Evolutionary conservation across 2,797 vertebrate genomes (phyloP).

Genomic region (Leptoclinus maculatus): DNA sequence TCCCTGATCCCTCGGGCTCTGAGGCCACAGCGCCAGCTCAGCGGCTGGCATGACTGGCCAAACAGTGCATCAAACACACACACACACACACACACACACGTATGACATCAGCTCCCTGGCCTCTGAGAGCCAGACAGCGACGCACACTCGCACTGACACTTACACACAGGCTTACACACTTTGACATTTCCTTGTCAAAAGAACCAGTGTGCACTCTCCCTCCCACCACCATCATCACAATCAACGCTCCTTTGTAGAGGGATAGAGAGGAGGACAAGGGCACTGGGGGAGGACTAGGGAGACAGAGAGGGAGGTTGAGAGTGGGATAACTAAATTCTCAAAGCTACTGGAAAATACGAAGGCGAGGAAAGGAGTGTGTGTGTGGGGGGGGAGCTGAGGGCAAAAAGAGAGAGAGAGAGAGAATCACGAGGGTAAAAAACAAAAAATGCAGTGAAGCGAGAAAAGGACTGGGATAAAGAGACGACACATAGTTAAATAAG

Average conservation of each 20-base stretch:
- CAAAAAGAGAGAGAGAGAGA: slow-evolving; percentile 34
- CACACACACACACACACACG: slow-evolving; percentile 41
- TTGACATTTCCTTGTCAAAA: slow-evolving; percentile 86
- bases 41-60: slow-evolving; percentile 69
- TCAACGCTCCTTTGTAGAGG: slow-evolving; percentile 82
- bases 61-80: slow-evolving; percentile 71
- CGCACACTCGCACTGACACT: slow-evolving; percentile 65
- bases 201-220: slow-evolving; percentile 81
- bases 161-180: slow-evolving; percentile 72
- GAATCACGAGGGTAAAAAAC: slow-evolving; percentile 61
- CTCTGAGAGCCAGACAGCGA: slow-evolving; percentile 66
- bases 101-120: slow-evolving; percentile 79
- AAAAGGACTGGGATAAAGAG: slow-evolving; percentile 71
- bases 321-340: slow-evolving; percentile 66
- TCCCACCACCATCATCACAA: slow-evolving; percentile 80
- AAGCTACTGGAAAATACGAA: slow-evolving; percentile 60
- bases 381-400: slow-evolving; percentile 42
- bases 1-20: slow-evolving; percentile 63
- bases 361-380: slow-evolving; percentile 27
- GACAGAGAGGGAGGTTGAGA: slow-evolving; percentile 58
- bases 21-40: slow-evolving; percentile 59
- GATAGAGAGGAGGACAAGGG: slow-evolving; percentile 73
- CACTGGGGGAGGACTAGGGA: slow-evolving; percentile 52
- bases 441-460: slow-evolving; percentile 61
- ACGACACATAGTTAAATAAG: slow-evolving; percentile 76